Conservation (phyloP, 2,113 vertebrate species). For the Nestor notabilis region DNA sequence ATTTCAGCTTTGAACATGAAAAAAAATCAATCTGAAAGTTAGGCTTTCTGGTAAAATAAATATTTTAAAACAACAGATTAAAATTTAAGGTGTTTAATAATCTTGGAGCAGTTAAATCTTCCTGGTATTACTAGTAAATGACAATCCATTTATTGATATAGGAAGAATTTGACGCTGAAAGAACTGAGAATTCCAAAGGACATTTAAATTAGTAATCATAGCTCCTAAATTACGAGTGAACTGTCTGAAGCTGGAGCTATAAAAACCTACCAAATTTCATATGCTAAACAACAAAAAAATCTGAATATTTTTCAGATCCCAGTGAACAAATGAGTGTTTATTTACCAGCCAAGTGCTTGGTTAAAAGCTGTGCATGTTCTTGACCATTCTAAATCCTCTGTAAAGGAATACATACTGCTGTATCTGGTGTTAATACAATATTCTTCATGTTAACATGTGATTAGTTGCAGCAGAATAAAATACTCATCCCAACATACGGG, state of each 20-base stretch:
- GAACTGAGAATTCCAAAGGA: not conserved
- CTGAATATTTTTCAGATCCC: not conserved
- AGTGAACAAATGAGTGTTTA: not conserved
- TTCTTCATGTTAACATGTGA: not conserved
- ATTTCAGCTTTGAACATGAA: not conserved
- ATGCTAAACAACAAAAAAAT: not conserved
- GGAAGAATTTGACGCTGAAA: not conserved
- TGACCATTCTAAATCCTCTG: not conserved
- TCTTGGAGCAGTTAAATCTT: not conserved
- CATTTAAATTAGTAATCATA: conserved; percentile 22
- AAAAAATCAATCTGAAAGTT: not conserved
- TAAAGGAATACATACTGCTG: not conserved
- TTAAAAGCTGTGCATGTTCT: not conserved
- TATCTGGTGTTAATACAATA: not conserved
- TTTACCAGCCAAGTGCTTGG: not conserved
- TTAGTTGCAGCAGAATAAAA: not conserved
- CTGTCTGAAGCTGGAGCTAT: not conserved
- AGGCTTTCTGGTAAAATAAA: conserved; percentile 15
- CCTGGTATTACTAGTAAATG: conserved; percentile 24
- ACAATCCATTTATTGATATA: not conserved
- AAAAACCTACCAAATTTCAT: not conserved
- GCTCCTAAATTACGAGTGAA: not conserved
- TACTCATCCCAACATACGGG: not conserved
- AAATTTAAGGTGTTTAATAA: conserved; percentile 35
- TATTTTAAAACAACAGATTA: conserved; percentile 36